Evolutionary conservation across 2,888 invertebrate species (phyloP).

Genomic region (Xanthostigma xanthostigma): DNA sequence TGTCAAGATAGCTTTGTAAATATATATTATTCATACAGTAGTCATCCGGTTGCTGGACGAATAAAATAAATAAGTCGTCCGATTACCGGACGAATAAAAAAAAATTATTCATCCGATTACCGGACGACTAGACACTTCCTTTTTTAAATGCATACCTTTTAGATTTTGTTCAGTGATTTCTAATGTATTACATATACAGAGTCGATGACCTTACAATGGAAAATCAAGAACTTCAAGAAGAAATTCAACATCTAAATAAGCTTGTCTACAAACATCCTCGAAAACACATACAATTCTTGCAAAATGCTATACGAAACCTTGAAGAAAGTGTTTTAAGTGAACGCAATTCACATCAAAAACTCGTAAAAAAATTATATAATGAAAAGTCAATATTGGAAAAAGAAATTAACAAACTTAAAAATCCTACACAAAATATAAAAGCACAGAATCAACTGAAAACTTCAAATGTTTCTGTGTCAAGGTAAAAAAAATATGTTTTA

Average conservation of each 20-base stretch:
- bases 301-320: slow-evolving; percentile 26
- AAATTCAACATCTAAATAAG: slow-evolving; percentile 18
- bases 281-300: slow-evolving; percentile 18
- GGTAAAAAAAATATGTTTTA: too few species aligned
- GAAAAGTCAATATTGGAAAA: slow-evolving; percentile 23
- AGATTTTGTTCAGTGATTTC: neutral
- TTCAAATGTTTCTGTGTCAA: too few species aligned
- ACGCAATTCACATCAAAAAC: slow-evolving; percentile 26
- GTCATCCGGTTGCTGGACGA: too few species aligned
- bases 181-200: slow-evolving; percentile 13
- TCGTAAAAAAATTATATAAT: slow-evolving; percentile 27
- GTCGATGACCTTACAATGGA: slow-evolving; percentile 23
- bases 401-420: slow-evolving; percentile 22
- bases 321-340: slow-evolving; percentile 29
- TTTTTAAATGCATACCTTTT: neutral
- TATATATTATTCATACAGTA: too few species aligned
- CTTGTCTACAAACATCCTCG: slow-evolving; percentile 15
- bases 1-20: too few species aligned
- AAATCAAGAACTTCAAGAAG: slow-evolving; percentile 21
- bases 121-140: too few species aligned
- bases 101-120: too few species aligned
- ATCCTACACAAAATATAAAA: slow-evolving; percentile 17
- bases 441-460: too few species aligned
- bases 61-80: too few species aligned
- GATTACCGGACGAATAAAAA: too few species aligned